These are phyloP conservation scores for Protobothrops mucrosquamatus DNA, from an alignment of 2,113 vertebrate species.

Conservation along the genomic window DNA sequence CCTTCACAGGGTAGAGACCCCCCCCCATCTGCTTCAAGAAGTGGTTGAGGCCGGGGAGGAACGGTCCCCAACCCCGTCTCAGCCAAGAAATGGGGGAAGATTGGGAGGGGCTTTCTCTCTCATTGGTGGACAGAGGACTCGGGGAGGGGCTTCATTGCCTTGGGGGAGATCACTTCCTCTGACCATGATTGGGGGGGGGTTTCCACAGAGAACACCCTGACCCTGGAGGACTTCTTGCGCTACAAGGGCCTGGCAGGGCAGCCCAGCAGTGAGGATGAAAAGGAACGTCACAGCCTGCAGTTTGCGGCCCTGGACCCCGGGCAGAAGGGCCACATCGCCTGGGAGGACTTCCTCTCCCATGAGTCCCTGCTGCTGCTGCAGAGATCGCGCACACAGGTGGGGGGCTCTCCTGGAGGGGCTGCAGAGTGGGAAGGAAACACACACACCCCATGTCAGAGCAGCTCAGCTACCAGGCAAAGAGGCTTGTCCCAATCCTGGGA, in stretches of 20 bases:
- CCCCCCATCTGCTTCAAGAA: neutral
- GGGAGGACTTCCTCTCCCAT: constrained; percentile 91
- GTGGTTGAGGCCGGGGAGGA: neutral
- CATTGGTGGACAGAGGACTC: neutral
- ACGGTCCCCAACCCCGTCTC: neutral
- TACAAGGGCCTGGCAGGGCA: constrained; percentile 88
- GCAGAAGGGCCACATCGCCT: constrained; percentile 87
- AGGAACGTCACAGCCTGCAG: constrained; percentile 84
- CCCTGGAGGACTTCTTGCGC: constrained; percentile 88
- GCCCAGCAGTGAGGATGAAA: constrained; percentile 81
- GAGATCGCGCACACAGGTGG: constrained; percentile 86
- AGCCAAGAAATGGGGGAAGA: neutral
- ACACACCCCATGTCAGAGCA: neutral
- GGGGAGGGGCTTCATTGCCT: neutral
- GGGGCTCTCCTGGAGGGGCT: too few relatives aligned
- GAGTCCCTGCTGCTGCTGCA: constrained; percentile 87
- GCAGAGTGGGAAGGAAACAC: neutral
- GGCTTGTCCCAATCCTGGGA: neutral
- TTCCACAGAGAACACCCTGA: constrained; percentile 84
- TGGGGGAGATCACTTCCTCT: neutral
- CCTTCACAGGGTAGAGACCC: neutral
- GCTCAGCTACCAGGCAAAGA: neutral
- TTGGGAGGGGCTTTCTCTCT: neutral
- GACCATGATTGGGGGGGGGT: neutral
- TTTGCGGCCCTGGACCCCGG: constrained; percentile 87